Evolutionary conservation across 2,888 invertebrate genomes (phyloP).

Genomic region (Galeopsomyia nigrocyanea): DNA sequence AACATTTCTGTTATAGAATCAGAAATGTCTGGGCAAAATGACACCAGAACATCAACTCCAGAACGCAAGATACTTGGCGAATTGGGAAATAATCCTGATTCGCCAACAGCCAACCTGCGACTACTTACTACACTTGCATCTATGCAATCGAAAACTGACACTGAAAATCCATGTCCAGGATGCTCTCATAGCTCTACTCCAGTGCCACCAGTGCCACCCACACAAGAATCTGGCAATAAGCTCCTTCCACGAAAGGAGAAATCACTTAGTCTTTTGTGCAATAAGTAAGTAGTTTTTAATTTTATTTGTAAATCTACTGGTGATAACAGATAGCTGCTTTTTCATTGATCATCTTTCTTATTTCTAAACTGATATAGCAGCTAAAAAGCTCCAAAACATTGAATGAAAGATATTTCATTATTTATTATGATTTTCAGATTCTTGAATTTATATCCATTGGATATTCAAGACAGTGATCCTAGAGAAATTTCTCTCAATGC

Average conservation of each 20-base stretch:
- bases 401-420: not conserved
- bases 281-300: constrained; percentile 69
- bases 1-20: constrained; percentile 1
- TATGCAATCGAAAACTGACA: constrained; percentile 69
- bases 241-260: constrained; percentile 71
- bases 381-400: too few species aligned
- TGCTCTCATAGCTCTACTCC: constrained; percentile 9
- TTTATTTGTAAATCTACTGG: not conserved
- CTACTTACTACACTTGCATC: constrained; percentile 76
- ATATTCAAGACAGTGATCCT: constrained; percentile 68
- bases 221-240: constrained; percentile 49
- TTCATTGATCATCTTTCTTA: not conserved
- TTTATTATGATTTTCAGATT: constrained; percentile 68
- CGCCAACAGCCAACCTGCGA: constrained; percentile 79
- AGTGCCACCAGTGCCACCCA: constrained; percentile 10
- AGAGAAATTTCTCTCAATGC: constrained; percentile 76
- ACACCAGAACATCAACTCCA: constrained; percentile 38
- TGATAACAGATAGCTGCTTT: not conserved
- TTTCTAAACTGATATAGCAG: too few species aligned
- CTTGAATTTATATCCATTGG: constrained; percentile 72
- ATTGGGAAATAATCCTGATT: constrained; percentile 72
- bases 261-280: constrained; percentile 74
- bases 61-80: constrained; percentile 68
- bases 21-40: constrained; percentile 17
- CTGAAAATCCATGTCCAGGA: constrained; percentile 48